Conservation (phyloP, 2,888 invertebrate genomes). For the Portevinia maculata region DNA sequence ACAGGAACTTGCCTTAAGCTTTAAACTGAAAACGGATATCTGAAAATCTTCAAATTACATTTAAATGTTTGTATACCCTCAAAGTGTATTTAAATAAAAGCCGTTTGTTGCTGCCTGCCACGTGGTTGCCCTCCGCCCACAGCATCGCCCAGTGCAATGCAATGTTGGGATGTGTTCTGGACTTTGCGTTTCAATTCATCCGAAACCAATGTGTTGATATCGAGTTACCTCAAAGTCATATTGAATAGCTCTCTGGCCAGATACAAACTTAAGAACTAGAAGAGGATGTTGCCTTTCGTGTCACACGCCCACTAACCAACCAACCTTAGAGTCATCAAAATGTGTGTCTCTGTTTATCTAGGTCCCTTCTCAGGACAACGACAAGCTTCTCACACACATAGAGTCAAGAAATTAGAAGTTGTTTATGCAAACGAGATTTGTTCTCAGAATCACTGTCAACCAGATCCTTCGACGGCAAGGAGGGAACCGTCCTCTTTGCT, state of each 20-base stretch:
- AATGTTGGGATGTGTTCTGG: neutral
- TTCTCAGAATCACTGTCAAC: constrained; percentile 55
- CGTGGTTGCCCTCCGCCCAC: neutral
- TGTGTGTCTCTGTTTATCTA: constrained; percentile 13
- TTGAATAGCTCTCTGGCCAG: constrained; percentile 70
- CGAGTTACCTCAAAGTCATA: constrained; percentile 70
- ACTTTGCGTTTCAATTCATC: constrained; percentile 60
- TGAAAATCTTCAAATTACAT: constrained; percentile 41
- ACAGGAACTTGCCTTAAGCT: neutral
- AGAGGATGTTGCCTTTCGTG: constrained; percentile 51
- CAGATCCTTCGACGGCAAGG: constrained; percentile 43
- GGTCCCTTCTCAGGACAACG: constrained; percentile 29
- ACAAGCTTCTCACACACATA: constrained; percentile 22
- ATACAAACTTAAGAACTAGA: constrained; percentile 61
- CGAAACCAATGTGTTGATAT: constrained; percentile 70
- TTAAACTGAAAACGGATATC: constrained; percentile 6
- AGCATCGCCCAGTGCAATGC: neutral
- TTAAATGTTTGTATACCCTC: constrained; percentile 28
- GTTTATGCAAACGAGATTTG: constrained; percentile 73
- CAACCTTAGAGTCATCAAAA: neutral
- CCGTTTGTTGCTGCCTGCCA: constrained; percentile 26
- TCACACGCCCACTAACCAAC: constrained; percentile 41
- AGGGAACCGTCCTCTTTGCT: constrained; percentile 47
- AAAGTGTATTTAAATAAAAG: constrained; percentile 39
- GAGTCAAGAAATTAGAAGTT: constrained; percentile 70